Conservation (phyloP, 2,888 invertebrate genomes). For the Drosophila putrida region DNA sequence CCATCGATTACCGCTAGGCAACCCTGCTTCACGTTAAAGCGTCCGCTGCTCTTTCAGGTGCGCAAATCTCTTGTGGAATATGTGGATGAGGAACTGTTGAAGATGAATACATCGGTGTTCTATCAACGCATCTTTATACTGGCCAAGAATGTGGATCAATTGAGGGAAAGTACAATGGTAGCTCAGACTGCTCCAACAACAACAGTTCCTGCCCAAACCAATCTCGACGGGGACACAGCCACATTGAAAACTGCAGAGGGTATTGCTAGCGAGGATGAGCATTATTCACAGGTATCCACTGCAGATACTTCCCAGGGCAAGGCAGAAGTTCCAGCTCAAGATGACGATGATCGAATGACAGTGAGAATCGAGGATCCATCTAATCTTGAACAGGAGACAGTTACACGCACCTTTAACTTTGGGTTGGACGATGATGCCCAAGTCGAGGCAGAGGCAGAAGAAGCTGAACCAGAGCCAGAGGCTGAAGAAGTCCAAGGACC, state of each 20-base stretch:
- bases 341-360: background rate
- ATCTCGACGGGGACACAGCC: constrained; percentile 12
- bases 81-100: constrained; percentile 67
- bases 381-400: constrained; percentile 30
- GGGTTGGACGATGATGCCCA: background rate
- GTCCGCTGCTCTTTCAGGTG: constrained; percentile 57
- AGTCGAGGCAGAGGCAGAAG: background rate
- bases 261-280: constrained; percentile 18
- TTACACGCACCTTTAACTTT: constrained; percentile 53
- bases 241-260: constrained; percentile 3
- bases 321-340: background rate
- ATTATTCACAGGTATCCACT: constrained; percentile 33
- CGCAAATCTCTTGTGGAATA: constrained; percentile 75
- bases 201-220: background rate
- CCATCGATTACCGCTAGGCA: background rate
- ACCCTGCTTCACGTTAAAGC: constrained; percentile 51
- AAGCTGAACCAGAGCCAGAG: background rate
- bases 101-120: constrained; percentile 69
- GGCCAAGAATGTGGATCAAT: constrained; percentile 60
- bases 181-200: background rate
- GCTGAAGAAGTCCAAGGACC: background rate
- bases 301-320: background rate
- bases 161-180: background rate
- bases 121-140: constrained; percentile 78
- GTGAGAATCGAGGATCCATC: background rate